Evolutionary conservation across 2,797 vertebrate species (phyloP), one percentile per base, ranked within the genome.

Genomic region (Xenopus petersii): DNA sequence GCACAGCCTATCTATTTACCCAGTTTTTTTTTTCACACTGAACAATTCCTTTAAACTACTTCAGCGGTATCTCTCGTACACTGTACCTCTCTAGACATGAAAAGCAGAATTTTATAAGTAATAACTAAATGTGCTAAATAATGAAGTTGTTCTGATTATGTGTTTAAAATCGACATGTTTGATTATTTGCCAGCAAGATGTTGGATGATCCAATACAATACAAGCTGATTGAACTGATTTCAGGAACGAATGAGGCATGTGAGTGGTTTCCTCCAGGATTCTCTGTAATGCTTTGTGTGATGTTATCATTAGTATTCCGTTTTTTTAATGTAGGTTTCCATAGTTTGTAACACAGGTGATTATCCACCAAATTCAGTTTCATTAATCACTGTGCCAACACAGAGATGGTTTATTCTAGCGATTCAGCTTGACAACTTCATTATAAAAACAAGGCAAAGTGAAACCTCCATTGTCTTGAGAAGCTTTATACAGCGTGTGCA

Each of bases 131-230:
- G 36, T 68, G 51, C 47, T 33, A 36, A 58, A 51, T 51, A 15
- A 63, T 62, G 67, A 21, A 68, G 30, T 17, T 54, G 16, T 74
- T 74, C 13, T 55, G 33, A 51, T 68, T 54, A 67, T 21, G 42
- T 26, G n/a, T 64, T 74, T 68, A 26, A 67, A 68, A 51, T 51
- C 49, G 12, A 49, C 11, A 21, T 55, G 12, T 26, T 26, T 71
- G 30, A 42, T 60, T 42, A 56, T 55, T 42, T 69, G 26, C n/a
- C 4, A 33, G 30, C 61, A 60, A 11, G 51, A n/a, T 6, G 2
- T n/a, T 54, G 26, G 55, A 65, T 71, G 70, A 59, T 67, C 12
- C 10, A 56, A 11, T 55, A 63, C 69, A 67, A 67, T 77, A 12
- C 42, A 65, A 58, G 12, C 3, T 66, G 63, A 51, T 74, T 74